Base-by-base conservation (phyloP, 2,888 invertebrate species). In the Sphaeridia pumilis region DNA sequence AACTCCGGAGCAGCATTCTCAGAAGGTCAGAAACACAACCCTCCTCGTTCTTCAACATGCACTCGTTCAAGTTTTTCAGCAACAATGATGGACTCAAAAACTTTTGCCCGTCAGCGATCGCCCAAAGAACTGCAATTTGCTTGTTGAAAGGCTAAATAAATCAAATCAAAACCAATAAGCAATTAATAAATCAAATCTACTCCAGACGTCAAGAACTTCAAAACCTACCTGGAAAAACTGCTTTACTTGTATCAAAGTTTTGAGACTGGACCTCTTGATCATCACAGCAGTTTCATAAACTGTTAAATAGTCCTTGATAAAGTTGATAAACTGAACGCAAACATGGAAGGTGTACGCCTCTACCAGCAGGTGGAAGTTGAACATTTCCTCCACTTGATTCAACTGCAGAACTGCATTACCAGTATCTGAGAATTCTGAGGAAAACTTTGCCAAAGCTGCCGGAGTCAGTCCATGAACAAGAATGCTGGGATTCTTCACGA, bases 401-500 rank as follows among this genome's bases (percentile, higher is more conserved):
- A 51, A 45, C 43, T 51, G 34, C 2, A 45, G 4, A 21, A 51
- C 25, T 24, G 21, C 2, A 1, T 24, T 34, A 24, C 31, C 51
- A 2, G 36, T 45, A 20, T 4, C 24, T 17, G 35, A 21, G 45
- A 52, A 51, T 10, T 34, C 49, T 7, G 43, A 20, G 12, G 54
- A 63, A 36, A 57, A 58, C 17, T 54, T 56, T 12, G 35, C 28
- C n/a, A 62, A 45, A 2, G 58, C 34, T 5, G 52, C 50, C 1
- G 63, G 65, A 31, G 58, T 60, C n/a, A 65, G 28, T 10, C 65
- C 65, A 24, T 46, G 31, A 10, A 65, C 49, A 2, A 63, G 31
- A 21, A 61, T 41, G 1, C 34, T 24, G 1, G 60, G 56, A 56
- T 63, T 61, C 27, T 56, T 60, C 3, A 2, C 24, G 45, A 63